phyloP scores from a whole-genome alignment of 2,888 invertebrate genomes.

The Drosophila koepferae region DNA sequence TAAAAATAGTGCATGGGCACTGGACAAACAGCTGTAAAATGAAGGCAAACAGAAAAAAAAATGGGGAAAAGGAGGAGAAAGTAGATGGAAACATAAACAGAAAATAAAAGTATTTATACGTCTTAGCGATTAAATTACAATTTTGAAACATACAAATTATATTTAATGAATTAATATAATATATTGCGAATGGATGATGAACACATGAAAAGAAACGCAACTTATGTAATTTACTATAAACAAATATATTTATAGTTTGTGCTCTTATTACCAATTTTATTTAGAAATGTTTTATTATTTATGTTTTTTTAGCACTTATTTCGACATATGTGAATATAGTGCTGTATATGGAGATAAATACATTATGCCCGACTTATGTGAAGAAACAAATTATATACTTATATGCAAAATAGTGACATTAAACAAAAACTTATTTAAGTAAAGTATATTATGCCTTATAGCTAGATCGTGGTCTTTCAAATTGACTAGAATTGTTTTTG shows the following conservation, averaged over 20 bases:
- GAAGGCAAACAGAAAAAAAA: constrained; percentile 8
- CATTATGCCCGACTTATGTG: constrained; percentile 52
- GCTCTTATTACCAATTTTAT: constrained; percentile 57
- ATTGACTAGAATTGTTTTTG: constrained; percentile 24
- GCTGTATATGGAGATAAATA: constrained; percentile 39
- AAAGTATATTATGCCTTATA: constrained; percentile 18
- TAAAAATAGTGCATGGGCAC: constrained; percentile 29
- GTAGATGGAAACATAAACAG: constrained; percentile 38
- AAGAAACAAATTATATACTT: constrained; percentile 47
- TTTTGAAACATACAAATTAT: constrained; percentile 75
- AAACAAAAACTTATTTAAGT: constrained; percentile 65
- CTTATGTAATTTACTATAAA: constrained; percentile 67
- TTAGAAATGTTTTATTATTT: constrained; percentile 21
- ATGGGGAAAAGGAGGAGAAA: constrained; percentile 22
- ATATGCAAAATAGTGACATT: constrained; percentile 70
- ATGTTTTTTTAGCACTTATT: neutral
- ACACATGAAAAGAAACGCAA: constrained; percentile 45
- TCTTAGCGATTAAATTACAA: constrained; percentile 73
- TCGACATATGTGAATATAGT: constrained; percentile 28
- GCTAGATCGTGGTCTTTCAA: neutral
- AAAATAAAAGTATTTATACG: constrained; percentile 75
- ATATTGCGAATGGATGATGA: constrained; percentile 56
- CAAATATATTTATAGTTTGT: constrained; percentile 72
- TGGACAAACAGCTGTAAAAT: constrained; percentile 48
- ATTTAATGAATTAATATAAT: constrained; percentile 72